Evolutionary conservation across 2,888 invertebrate species (phyloP).

Genomic region (Troglohyphantes excavatus): DNA sequence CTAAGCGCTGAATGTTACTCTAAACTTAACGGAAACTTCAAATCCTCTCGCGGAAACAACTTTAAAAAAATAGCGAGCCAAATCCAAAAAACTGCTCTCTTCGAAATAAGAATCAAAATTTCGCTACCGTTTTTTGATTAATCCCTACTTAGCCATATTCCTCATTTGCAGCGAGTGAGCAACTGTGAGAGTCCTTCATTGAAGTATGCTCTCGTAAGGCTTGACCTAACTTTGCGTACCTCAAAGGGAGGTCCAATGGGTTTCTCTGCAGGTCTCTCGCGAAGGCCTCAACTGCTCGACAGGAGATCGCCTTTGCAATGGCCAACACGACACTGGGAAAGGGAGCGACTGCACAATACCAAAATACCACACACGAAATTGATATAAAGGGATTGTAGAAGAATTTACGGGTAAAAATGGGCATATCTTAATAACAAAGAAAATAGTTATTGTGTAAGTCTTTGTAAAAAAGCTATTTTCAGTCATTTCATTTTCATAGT

Average conservation of each 20-base stretch:
- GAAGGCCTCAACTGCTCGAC: conserved; percentile 34
- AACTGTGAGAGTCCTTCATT: conserved; percentile 27
- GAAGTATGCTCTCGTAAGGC: conserved; percentile 52
- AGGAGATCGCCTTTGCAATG: conserved; percentile 12
- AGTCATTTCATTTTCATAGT: conserved; percentile 74
- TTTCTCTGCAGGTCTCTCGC: conserved; percentile 44
- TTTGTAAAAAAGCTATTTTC: too few species aligned
- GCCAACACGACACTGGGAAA: conserved; percentile 5
- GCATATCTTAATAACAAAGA: too few species aligned
- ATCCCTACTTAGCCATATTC: conserved; percentile 54
- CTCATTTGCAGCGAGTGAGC: conserved; percentile 8
- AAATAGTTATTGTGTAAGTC: too few species aligned
- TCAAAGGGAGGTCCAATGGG: conserved; percentile 60
- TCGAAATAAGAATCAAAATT: too few species aligned
- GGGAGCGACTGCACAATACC: conserved; percentile 23
- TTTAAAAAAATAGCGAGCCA: too few species aligned
- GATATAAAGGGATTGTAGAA: too few species aligned
- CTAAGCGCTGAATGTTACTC: too few species aligned
- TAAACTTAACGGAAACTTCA: too few species aligned
- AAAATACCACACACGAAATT: too few species aligned
- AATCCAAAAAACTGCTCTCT: too few species aligned
- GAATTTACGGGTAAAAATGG: too few species aligned
- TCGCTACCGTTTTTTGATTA: conserved; percentile 43
- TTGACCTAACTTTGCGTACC: conserved; percentile 59
- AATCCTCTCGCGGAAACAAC: too few species aligned